A percentile compares a stretch with the other conserved stretches of the same genome.
These are phyloP conservation scores for Patiria miniata DNA, from an alignment of 35 echinoderm and acorn worm species.

Conservation along the genomic window DNA sequence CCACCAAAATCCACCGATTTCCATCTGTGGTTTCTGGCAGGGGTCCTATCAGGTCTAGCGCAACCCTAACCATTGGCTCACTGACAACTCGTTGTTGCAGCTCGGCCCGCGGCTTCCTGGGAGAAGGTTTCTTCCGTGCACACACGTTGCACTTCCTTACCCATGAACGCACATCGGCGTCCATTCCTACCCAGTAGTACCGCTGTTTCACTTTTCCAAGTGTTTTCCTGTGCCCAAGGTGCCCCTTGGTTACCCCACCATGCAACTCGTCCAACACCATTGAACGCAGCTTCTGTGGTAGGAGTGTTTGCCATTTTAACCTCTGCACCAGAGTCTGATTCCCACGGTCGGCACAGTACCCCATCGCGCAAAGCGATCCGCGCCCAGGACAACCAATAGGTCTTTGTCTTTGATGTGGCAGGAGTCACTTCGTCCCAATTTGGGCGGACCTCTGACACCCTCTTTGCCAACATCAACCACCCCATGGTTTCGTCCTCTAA, in stretches of 20 bases:
- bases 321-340: constrained; percentile 25
- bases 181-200: constrained; percentile 55
- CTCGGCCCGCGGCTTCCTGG: not conserved
- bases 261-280: constrained; percentile 32
- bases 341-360: constrained; percentile 50
- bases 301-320: constrained; percentile 35
- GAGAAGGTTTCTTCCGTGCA: constrained; percentile 41
- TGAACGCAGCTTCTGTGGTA: constrained; percentile 25
- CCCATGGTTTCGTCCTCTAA: not conserved
- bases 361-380: not conserved
- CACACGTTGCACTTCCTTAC: constrained; percentile 25
- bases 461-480: constrained; percentile 2
- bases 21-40: constrained; percentile 48
- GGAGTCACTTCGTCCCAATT: not conserved
- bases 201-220: constrained; percentile 41
- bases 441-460: not conserved
- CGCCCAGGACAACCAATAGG: not conserved
- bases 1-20: constrained; percentile 45
- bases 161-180: not conserved
- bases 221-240: constrained; percentile 54
- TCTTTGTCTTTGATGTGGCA: not conserved
- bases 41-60: constrained; percentile 41
- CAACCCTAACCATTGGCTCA: constrained; percentile 50
- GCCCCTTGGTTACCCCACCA: constrained; percentile 26
- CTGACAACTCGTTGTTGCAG: constrained; percentile 31